Evolutionary conservation across 2,113 vertebrate species (phyloP), one percentile per base, ranked within the genome.

Genomic region (Gnathonemus echidnorhynchus): DNA sequence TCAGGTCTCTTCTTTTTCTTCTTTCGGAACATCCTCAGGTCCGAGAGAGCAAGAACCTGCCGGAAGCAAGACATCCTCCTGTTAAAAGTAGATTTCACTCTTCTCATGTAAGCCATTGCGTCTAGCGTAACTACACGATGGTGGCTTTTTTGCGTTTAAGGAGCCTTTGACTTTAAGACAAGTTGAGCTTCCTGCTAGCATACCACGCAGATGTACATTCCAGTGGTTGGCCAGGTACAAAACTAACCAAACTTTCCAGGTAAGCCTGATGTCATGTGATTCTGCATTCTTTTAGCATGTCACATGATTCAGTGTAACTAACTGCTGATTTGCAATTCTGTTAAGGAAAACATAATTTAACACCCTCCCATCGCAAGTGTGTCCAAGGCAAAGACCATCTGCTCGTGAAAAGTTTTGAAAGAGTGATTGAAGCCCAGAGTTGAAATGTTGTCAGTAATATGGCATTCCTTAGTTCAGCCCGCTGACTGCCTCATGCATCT

Each of bases 1-100:
- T 99, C 97, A 0, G 98, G 97, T 91, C 98, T 98, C 97, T 98
- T 99, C 98, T 99, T 99, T 95, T 99, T 99, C 95, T 99, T 99
- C 94, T 99, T 99, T 56, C 97, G 98, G 94, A 99, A 99, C 98
- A 99, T 99, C 92, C 77, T 96, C 92, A 94, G 90, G 91, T 93
- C 89, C 87, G 89, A 80, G 19, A 88, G 91, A 90, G 90, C 56
- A n/a, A 58, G 93, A 92, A 94, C 91, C 90, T 94, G 92, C 74
- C 89, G 11, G 89, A 90, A 91, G 84, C 88, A 90, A 91, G 89
- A 62, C 83, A 90, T 84, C 92, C 93, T 95, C 13, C 13, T 48
- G 49, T 88, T 83, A 86, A 90, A 83, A n/a, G 84, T 39, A 45
- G 49, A 7, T 13, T 7, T 89, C 66, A 58, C 13, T 46, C 9